These are phyloP conservation scores for Plumapathes pennacea DNA, from an alignment of 92 coral and sea anemone genomes.

Conservation along the genomic window DNA sequence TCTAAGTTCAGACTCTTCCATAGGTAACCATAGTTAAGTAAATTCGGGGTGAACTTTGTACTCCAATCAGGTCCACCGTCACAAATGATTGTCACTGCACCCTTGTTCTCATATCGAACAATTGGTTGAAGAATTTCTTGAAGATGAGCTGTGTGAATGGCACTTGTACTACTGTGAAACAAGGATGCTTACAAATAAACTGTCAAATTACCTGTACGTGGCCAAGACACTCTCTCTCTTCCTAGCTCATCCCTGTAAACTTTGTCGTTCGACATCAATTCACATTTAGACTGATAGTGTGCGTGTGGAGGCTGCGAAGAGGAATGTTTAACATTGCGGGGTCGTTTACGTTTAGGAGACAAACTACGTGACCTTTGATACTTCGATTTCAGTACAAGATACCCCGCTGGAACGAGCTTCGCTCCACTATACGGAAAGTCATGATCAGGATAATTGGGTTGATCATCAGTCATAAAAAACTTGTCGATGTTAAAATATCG, in stretches of 20 bases:
- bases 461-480: slow-evolving; percentile 9
- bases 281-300: not conserved
- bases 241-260: slow-evolving; percentile 1
- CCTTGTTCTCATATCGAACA: not conserved
- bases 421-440: slow-evolving; percentile 15
- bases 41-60: slow-evolving; percentile 20
- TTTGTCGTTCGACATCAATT: not conserved
- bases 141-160: slow-evolving; percentile 3
- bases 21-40: slow-evolving; percentile 18
- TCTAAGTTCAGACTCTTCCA: slow-evolving; percentile 26
- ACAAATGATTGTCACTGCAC: slow-evolving; percentile 17
- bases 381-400: not conserved
- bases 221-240: slow-evolving; percentile 8
- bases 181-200: slow-evolving; percentile 4
- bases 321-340: not conserved
- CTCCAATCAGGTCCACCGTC: slow-evolving; percentile 55
- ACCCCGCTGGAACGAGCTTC: slow-evolving; percentile 8
- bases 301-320: not conserved
- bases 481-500: slow-evolving; percentile 9
- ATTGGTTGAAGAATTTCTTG: slow-evolving; percentile 10
- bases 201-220: not conserved
- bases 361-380: not conserved
- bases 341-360: not conserved
- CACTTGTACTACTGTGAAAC: slow-evolving; percentile 20
- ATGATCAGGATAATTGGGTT: slow-evolving; percentile 32